Base-by-base conservation (phyloP, 2,113 vertebrate species). In the Ammodytes marinus region DNA sequence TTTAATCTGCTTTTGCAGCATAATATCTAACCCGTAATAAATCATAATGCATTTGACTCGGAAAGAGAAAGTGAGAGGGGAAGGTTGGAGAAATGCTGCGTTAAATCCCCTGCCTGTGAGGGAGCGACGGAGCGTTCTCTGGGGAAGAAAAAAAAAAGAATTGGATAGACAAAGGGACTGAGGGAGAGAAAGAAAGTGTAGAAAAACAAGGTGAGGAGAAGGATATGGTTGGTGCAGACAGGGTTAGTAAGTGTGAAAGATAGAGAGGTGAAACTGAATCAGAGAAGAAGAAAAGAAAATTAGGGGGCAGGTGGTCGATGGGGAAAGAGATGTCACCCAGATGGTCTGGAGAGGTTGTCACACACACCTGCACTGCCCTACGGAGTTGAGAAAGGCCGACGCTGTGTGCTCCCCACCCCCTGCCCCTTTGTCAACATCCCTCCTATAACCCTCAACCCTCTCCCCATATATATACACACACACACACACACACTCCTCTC, bases 1-100 rank as follows among this genome's bases (percentile, higher is more conserved):
- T 88, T 90, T 92, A 92, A 94, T 94, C 92, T 94, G 86, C 88
- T 89, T 92, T 84, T 82, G 84, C 69, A 12, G 84, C 82, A 80
- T 91, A 91, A 93, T 89, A 89, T 94, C 88, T 84, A 58, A 58
- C 80, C 81, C 45, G 40, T 86, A 86, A 94, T 95, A 94, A 93
- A 93, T 94, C 93, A 91, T 78, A 86, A 90, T 87, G 87, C 75
- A 76, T 89, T 84, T 80, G 89, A 87, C 74, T 90, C n/a, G 12
- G 68, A 70, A 69, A 63, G 73, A 49, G 65, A 86, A 67, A 63
- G 79, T 19, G 78, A 80, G 75, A 81, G 80, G 53, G 74, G 66
- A 69, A 90, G 86, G 81, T 65, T 81, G 82, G 70, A 74, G 74
- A 77, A 89, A 86, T 11, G 60, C 70, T 47, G 69, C 1, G 7